Conservation (phyloP, 2,797 vertebrate species). For the Gambelia wislizenii region DNA sequence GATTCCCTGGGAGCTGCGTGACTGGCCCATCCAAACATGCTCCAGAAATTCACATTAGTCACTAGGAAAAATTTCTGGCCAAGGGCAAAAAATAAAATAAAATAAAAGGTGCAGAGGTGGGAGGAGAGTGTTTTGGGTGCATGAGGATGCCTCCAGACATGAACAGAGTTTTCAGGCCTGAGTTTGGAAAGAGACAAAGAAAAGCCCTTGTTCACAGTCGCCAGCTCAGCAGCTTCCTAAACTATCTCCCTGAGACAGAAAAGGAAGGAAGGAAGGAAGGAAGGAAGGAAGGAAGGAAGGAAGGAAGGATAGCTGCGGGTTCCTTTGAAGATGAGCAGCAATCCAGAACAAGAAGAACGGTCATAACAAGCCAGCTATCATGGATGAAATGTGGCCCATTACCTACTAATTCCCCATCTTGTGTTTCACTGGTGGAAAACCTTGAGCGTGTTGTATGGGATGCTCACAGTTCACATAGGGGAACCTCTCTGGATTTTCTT, state of each 20-base stretch:
- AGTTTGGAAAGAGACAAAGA: neutral
- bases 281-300: neutral
- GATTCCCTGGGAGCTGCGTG: neutral
- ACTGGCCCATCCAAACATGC: neutral
- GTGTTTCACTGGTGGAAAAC: neutral
- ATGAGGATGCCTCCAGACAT: constrained; percentile 54
- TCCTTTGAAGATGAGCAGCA: too few relatives aligned
- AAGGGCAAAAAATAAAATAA: neutral
- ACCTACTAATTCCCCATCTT: neutral
- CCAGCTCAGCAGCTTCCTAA: neutral
- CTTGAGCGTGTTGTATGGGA: neutral
- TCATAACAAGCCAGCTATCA: too few relatives aligned
- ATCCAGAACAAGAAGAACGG: too few relatives aligned
- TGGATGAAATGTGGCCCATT: too few relatives aligned
- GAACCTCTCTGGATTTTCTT: too few relatives aligned
- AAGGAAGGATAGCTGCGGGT: too few relatives aligned
- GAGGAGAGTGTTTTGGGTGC: constrained; percentile 67
- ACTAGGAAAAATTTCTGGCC: constrained; percentile 55
- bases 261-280: too few relatives aligned
- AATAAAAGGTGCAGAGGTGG: neutral
- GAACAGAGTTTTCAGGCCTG: constrained; percentile 53
- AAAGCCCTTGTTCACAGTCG: too few relatives aligned
- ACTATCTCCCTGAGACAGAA: neutral
- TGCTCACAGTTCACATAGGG: neutral
- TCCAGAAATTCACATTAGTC: constrained; percentile 11